Evolutionary conservation across 2,797 vertebrate species (phyloP).

Genomic region (Aselliscus stoliczkanus): DNA sequence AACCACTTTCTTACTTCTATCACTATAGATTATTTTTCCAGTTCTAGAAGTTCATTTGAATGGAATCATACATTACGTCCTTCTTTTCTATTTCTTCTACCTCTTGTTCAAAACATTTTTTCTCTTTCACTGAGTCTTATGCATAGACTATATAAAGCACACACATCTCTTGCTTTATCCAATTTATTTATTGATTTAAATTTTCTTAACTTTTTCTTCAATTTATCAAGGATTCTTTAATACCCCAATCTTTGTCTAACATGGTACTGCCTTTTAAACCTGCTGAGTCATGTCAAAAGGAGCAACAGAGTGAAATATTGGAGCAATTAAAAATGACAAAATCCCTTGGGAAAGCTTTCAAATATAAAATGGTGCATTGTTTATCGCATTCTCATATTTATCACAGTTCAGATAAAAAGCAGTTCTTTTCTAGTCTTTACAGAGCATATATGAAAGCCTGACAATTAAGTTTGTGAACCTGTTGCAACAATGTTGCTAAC

Average conservation of each 20-base stretch:
- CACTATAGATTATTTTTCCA: background rate
- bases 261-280: background rate
- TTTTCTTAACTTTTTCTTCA: background rate
- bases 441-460: background rate
- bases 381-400: background rate
- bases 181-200: background rate
- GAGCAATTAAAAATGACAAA: background rate
- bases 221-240: background rate
- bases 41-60: background rate
- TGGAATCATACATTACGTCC: background rate
- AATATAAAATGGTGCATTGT: background rate
- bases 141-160: background rate
- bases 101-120: background rate
- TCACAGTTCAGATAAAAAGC: background rate
- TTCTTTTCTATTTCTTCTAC: background rate
- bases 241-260: background rate
- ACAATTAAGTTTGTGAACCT: background rate
- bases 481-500: background rate
- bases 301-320: background rate
- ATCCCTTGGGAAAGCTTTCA: background rate
- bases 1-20: background rate
- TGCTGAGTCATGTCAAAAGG: background rate
- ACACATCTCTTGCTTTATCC: background rate
- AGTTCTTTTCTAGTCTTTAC: background rate
- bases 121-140: background rate